A percentile compares a stretch with the other conserved stretches of the same genome.
Conservation (phyloP, 2,113 vertebrate species). For the Aegotheles bennettii region DNA sequence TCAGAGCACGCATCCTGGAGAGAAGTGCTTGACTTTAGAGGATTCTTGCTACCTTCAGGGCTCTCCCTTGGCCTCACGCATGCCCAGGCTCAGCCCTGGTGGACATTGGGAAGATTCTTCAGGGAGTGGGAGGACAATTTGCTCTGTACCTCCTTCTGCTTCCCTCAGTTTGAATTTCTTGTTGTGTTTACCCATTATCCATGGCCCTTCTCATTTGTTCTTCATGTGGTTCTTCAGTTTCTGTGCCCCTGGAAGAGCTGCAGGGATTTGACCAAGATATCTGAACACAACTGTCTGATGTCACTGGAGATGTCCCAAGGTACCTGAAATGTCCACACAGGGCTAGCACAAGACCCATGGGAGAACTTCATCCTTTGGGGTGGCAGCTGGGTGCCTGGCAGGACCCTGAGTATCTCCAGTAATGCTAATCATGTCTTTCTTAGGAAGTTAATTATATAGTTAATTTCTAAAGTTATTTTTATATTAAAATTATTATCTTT, state of each 20-base stretch:
- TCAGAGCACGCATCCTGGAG: not conserved
- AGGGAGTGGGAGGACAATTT: not conserved
- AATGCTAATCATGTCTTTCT: accelerated
- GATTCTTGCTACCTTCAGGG: not conserved
- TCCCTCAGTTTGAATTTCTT: not conserved
- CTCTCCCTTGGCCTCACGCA: not conserved
- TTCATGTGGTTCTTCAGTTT: not conserved
- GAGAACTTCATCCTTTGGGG: not conserved
- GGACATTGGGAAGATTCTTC: not conserved
- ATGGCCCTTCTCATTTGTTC: not conserved
- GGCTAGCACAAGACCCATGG: not conserved
- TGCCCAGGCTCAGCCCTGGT: not conserved
- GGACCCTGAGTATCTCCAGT: not conserved
- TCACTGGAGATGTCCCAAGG: not conserved
- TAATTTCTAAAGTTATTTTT: not conserved
- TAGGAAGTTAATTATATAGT: not conserved
- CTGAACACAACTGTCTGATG: not conserved
- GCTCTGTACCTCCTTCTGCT: not conserved
- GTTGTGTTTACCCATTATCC: not conserved
- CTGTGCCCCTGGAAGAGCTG: not conserved
- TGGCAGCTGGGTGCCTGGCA: not conserved
- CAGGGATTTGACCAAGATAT: not conserved
- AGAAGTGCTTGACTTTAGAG: not conserved
- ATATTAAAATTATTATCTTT: not conserved
- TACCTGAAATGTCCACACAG: not conserved